Evolutionary conservation across 2,888 invertebrate genomes (phyloP).

Genomic region (Bursaphelenchus okinawaensis): DNA sequence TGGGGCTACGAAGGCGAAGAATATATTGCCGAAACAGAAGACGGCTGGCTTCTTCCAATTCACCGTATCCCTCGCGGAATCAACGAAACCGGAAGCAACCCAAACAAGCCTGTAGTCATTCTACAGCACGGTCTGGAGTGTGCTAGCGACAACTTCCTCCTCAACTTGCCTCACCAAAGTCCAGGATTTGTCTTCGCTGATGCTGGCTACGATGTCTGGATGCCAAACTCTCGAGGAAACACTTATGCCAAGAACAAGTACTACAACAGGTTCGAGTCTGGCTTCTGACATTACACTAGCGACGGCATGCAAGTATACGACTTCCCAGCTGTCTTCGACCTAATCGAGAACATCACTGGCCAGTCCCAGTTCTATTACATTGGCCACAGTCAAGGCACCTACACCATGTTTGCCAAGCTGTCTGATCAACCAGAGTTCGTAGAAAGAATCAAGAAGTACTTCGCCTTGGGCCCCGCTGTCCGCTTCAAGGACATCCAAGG

Average conservation of each 20-base stretch:
- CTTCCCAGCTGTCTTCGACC: not conserved
- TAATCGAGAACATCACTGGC: not conserved
- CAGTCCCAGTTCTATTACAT: slow-evolving; percentile 63
- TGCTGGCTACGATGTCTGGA: no score
- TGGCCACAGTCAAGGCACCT: no score
- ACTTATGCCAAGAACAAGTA: slow-evolving; percentile 61
- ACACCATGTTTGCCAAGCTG: slow-evolving; percentile 46
- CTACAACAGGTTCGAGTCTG: slow-evolving; percentile 17
- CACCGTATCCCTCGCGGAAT: slow-evolving; percentile 62
- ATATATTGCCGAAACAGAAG: slow-evolving; percentile 59
- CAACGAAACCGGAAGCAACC: no score
- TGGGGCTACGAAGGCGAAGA: slow-evolving; percentile 62
- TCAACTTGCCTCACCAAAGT: no score
- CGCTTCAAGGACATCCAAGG: no score
- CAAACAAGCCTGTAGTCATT: no score
- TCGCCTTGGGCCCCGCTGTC: no score
- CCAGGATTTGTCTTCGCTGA: no score
- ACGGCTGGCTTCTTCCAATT: slow-evolving; percentile 62
- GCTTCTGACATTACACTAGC: slow-evolving; percentile 11
- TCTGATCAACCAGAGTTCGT: slow-evolving; percentile 39
- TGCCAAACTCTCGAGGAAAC: slow-evolving; percentile 75
- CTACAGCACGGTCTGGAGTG: no score
- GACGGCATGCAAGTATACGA: not conserved
- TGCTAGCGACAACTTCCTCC: slow-evolving; percentile 32
- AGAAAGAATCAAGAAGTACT: no score